These are phyloP conservation scores for Hafferia zeledoni DNA, from an alignment of 2,797 vertebrate genomes.

Conservation along the genomic window DNA sequence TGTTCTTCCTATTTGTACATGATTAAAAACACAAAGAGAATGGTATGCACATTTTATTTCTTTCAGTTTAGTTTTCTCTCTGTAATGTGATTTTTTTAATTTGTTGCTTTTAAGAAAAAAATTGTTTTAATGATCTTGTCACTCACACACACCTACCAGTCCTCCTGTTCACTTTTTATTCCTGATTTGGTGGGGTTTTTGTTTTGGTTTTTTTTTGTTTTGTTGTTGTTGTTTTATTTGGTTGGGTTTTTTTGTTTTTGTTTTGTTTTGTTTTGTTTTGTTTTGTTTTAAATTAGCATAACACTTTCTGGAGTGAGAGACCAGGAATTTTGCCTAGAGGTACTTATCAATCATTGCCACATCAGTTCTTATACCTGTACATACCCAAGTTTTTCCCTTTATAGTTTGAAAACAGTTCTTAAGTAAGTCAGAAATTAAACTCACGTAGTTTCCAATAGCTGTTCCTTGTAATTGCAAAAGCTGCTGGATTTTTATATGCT, in stretches of 20 bases:
- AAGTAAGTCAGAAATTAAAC: neutral
- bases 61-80: neutral
- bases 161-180: neutral
- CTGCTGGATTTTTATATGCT: neutral
- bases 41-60: neutral
- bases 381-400: neutral
- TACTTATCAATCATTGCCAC: neutral
- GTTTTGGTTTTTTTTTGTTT: no score
- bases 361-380: neutral
- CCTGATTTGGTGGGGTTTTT: neutral
- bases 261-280: no score
- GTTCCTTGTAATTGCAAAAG: neutral
- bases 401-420: neutral
- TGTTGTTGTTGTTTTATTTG: no score
- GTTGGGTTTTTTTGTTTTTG: no score
- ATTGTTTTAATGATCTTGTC: neutral
- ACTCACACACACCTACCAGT: neutral
- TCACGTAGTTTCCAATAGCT: neutral
- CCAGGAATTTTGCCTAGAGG: neutral
- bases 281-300: neutral
- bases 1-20: neutral
- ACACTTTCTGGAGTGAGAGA: neutral
- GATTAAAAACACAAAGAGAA: neutral
- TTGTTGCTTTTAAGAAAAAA: neutral
- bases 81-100: neutral